Evolutionary conservation across 1,140 invertebrate genomes (phyloP), one percentile per base, ranked within the genome.

Genomic region (Coenobita brevimanus): DNA sequence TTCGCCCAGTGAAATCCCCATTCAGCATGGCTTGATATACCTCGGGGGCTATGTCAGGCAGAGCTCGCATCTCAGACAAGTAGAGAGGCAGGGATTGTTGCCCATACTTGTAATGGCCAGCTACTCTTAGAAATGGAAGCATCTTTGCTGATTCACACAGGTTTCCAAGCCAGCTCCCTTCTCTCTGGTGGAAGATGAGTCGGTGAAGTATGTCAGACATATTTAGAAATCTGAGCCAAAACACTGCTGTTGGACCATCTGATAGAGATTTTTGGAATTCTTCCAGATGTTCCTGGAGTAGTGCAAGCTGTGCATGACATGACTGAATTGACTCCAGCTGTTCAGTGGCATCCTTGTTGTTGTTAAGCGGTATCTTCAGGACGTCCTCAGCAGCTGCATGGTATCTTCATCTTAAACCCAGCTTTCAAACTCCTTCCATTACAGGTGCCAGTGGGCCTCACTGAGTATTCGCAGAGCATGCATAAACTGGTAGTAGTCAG

Each of bases 191-290:
- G 50, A 80, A 60, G 50, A 80, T 80, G 38, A 80, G 41, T 80
- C 50, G 27, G n/a, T 80, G 78, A 80, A 80, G 78, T 13, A 80
- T 80, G 60, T 80, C 78, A 57, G 78, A 57, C 78, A 80, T 80
- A 27, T 57, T 27, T 60, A 80, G 60, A 80, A 80, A 80, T 43
- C 50, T 80, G 15, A 30, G 6, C 54, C 78, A 80, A 80, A 80
- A 33, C 50, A 80, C 78, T 57, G 8, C 78, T 80, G 78, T 80
- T 80, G 78, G 78, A 80, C 6, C 6, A 57, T 80, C 50, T 57
- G 46, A 4, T 8, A 80, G 50, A 33, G 50, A 80, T 60, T 80
- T 60, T 33, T 50, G 1, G 54, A 80, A 80, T 60, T 80, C 50
- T 30, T 27, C 46, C 78, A 80, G 17, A 30, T 80, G 50, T 46